A percentile compares a stretch with the other conserved stretches of the same genome.
phyloP scores from a whole-genome alignment of 2,113 vertebrate species.

The Sturnus vulgaris region DNA sequence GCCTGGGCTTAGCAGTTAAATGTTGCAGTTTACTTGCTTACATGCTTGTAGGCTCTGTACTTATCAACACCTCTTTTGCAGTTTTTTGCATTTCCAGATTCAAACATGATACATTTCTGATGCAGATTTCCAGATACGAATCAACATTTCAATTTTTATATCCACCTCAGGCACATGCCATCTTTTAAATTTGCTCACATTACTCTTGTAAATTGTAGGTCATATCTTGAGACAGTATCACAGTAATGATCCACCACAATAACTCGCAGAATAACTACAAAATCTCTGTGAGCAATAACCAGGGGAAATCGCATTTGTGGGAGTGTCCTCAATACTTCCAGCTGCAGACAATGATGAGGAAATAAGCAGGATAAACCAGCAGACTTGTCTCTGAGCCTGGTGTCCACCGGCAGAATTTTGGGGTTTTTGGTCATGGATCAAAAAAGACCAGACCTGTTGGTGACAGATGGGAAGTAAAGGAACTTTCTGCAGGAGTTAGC shows the following conservation, averaged over 20 bases:
- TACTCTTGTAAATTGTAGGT: not conserved
- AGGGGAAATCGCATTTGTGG: rapidly evolving
- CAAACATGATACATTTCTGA: not conserved
- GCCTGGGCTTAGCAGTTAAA: not conserved
- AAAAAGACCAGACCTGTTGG: not conserved
- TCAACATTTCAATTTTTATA: not conserved
- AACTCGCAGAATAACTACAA: not conserved
- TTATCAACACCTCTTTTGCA: not conserved
- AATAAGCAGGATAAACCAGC: not conserved
- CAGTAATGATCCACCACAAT: not conserved
- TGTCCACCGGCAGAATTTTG: not conserved
- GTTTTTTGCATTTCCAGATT: not conserved
- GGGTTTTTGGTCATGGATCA: rapidly evolving
- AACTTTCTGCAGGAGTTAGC: not conserved
- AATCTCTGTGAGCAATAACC: not conserved
- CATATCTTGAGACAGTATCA: not conserved
- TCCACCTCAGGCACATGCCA: rapidly evolving
- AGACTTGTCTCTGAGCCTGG: not conserved
- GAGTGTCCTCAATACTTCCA: not conserved
- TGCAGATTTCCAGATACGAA: not conserved
- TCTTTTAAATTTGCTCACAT: not conserved
- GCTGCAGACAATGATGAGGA: not conserved
- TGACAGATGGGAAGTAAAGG: not conserved
- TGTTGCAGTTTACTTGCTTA: not conserved
- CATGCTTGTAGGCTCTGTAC: not conserved